Conservation (phyloP, 1,140 invertebrate genomes). For the Conus ventricosus region DNA sequence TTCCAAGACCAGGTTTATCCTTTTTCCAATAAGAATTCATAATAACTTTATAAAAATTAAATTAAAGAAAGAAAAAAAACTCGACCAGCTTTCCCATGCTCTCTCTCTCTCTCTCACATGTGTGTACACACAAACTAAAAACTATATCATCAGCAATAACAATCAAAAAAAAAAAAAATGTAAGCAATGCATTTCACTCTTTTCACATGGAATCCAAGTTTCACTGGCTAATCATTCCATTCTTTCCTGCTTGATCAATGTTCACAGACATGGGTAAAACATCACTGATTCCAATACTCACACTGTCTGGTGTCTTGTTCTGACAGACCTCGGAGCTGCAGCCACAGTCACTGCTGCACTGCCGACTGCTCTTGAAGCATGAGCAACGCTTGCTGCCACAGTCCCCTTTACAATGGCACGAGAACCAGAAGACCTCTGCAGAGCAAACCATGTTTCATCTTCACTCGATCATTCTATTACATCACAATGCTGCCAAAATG, state of each 20-base stretch:
- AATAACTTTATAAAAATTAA: no score
- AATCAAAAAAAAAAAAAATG: no score
- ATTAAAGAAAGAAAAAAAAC: no score
- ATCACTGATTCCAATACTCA: background rate
- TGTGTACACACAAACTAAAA: no score
- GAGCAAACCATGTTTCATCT: background rate
- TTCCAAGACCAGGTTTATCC: no score
- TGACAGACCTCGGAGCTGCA: constrained; percentile 38
- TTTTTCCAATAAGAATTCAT: no score
- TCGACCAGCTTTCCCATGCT: no score
- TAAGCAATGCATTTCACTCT: no score
- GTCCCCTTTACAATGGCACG: constrained; percentile 48
- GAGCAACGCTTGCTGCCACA: constrained; percentile 48
- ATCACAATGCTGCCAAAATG: no score
- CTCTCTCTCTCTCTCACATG: no score
- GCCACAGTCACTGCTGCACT: constrained; percentile 43
- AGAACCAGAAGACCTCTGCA: constrained; percentile 26
- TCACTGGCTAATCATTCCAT: background rate
- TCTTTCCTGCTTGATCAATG: background rate
- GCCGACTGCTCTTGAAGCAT: constrained; percentile 41
- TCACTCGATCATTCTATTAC: no score
- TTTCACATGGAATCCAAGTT: background rate
- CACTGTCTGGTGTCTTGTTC: constrained; percentile 37
- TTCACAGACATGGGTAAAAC: constrained; percentile 5
- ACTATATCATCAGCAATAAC: no score